Evolutionary conservation across 35 echinoderm and acorn worm genomes (phyloP), one percentile per base, ranked within the genome.

Genomic region (Apostichopus parvimensis): DNA sequence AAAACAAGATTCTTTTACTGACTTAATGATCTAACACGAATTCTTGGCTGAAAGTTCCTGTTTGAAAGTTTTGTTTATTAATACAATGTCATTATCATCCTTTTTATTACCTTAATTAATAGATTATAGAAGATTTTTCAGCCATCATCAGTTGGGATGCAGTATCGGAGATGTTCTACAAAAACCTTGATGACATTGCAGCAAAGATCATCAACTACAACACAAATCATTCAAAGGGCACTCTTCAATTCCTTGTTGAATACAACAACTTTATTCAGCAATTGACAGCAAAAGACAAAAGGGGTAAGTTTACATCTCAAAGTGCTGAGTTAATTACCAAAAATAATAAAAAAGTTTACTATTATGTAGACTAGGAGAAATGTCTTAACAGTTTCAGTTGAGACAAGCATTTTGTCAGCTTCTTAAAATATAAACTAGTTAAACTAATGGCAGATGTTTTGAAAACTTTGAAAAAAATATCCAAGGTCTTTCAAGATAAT

Each of bases 181-280:
- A 78, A 20, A 78, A 78, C 25, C 25, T 78, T n/a, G 76, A 78
- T 78, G 17, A 25, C 34, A 34, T 79, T 79, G 22, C 78, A 10
- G 12, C 22, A 18, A 79, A 52, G 10, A 79, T 79, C 78, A 79
- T 79, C 8, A 79, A 79, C 78, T 79, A 25, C n/a, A 79, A 21
- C 21, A 34, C 78, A 23, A 79, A 79, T 52, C 25, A 79, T 34
- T 79, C 78, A 79, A 79, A 79, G 52, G 22, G 11, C 34, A 79
- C 78, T 34, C 52, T 79, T 23, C 10, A 79, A 28, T 79, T 79
- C 78, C 78, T 79, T 21, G 5, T 79, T 4, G 78, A 79, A 34
- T 79, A 34, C 23, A 79, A 79, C 61, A 65, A 14, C 7, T 23
- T 78, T n/a, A 78, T 78, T n/a, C 76, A 78, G 8, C 25, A 25